Percentiles rank a stretch among this genome's conserved stretches.
phyloP scores from a whole-genome alignment of 2,888 invertebrate genomes.

The Phyllotreta cruciferae region DNA sequence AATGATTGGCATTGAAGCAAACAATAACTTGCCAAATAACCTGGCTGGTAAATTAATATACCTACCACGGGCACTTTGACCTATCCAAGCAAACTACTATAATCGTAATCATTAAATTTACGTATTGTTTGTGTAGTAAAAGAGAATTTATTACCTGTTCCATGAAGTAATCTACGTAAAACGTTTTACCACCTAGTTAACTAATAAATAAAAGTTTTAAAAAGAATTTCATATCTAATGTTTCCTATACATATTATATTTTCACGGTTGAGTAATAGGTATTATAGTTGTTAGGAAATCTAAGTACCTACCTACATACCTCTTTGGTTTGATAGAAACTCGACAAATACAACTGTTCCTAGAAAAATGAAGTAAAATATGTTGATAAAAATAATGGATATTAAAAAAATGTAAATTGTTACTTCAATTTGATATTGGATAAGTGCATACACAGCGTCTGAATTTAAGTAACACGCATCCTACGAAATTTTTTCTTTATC shows the following conservation, averaged over 20 bases:
- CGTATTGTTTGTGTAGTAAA: conserved; percentile 6
- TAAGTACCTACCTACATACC: conserved; percentile 12
- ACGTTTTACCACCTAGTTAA: background rate
- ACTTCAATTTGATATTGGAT: too few species aligned
- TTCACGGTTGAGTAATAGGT: conserved; percentile 12
- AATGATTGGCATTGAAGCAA: too few species aligned
- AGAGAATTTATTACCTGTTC: conserved; percentile 2
- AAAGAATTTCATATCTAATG: conserved; percentile 10
- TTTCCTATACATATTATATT: conserved; percentile 9
- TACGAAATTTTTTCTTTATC: too few species aligned
- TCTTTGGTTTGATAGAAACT: conserved; percentile 5
- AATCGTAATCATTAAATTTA: conserved; percentile 1
- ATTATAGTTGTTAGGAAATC: conserved; percentile 2
- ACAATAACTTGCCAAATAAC: too few species aligned
- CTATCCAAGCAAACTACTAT: background rate
- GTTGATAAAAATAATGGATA: background rate
- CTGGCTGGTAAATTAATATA: too few species aligned
- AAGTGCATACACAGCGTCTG: too few species aligned
- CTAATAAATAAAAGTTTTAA: conserved; percentile 7
- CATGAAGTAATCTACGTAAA: conserved; percentile 11
- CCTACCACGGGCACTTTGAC: too few species aligned
- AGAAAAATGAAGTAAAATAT: conserved; percentile 7
- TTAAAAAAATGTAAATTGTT: background rate
- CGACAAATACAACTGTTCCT: conserved; percentile 5
- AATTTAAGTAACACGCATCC: too few species aligned